phyloP scores from a whole-genome alignment of 2,113 vertebrate genomes.

The Rostratula benghalensis region DNA sequence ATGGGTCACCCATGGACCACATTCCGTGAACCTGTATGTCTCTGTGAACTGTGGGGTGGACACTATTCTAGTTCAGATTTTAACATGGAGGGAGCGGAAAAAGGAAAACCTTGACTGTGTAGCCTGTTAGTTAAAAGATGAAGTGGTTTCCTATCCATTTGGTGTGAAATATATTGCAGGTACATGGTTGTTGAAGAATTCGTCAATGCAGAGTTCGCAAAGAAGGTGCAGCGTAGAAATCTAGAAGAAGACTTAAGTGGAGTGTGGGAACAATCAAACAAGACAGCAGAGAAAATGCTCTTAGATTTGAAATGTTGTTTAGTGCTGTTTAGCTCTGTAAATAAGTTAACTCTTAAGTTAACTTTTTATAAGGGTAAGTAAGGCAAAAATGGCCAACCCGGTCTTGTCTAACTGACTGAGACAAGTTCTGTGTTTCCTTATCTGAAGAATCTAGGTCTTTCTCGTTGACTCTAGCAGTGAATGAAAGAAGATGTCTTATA shows the following conservation, averaged over 20 bases:
- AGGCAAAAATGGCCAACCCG: background rate
- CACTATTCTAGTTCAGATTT: background rate
- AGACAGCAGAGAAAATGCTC: background rate
- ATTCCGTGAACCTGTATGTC: rapidly evolving
- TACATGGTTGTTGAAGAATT: background rate
- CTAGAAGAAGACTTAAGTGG: background rate
- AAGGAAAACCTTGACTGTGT: rapidly evolving
- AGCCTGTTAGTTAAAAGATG: background rate
- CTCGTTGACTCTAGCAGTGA: background rate
- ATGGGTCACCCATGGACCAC: rapidly evolving
- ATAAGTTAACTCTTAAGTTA: background rate
- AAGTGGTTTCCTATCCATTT: background rate
- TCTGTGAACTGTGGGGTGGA: too few relatives aligned
- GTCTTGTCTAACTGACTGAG: background rate
- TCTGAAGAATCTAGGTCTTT: background rate
- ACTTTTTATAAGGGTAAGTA: background rate
- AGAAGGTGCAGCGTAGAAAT: background rate
- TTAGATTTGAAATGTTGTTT: background rate
- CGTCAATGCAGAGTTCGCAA: background rate
- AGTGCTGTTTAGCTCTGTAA: background rate
- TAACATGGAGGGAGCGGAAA: background rate
- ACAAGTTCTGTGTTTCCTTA: background rate
- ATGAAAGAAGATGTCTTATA: background rate
- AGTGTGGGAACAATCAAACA: background rate
- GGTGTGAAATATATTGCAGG: background rate